Conservation (phyloP, 2,113 vertebrate genomes). For the Mesembrinibis cayennensis region DNA sequence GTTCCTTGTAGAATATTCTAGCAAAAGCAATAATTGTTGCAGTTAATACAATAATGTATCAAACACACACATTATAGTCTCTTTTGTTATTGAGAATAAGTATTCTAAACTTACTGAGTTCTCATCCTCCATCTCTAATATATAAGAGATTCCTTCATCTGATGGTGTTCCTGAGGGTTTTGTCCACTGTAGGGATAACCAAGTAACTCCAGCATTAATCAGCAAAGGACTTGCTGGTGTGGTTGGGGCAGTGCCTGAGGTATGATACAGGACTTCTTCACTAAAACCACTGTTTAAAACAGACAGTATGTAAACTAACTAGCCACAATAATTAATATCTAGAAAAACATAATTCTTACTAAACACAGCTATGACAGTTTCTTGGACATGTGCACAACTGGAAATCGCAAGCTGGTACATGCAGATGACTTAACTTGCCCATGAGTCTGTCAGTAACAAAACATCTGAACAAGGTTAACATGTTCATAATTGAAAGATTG, state of each 20-base stretch:
- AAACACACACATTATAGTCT: neutral
- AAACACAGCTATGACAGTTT: neutral
- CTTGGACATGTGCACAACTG: neutral
- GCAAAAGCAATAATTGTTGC: neutral
- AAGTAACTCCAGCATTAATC: slow-evolving; percentile 88
- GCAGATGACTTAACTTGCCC: neutral
- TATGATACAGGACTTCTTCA: slow-evolving; percentile 94
- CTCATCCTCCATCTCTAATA: slow-evolving; percentile 98
- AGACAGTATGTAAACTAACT: slow-evolving; percentile 60
- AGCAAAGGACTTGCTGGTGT: slow-evolving; percentile 89
- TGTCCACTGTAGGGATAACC: slow-evolving; percentile 92
- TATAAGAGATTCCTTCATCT: slow-evolving; percentile 92
- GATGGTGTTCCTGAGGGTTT: slow-evolving; percentile 90
- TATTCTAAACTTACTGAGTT: slow-evolving; percentile 84
- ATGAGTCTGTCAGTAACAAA: neutral
- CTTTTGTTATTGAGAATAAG: slow-evolving; percentile 35
- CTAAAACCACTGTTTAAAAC: slow-evolving; percentile 88
- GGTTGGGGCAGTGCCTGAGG: slow-evolving; percentile 94
- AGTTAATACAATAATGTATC: neutral
- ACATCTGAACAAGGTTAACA: neutral
- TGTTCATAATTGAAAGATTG: neutral
- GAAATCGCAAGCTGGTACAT: neutral
- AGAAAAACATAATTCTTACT: neutral
- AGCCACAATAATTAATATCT: neutral
- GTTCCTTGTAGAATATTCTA: neutral